Conservation (phyloP, 2,797 vertebrate genomes). For the Crocidura indochinensis region DNA sequence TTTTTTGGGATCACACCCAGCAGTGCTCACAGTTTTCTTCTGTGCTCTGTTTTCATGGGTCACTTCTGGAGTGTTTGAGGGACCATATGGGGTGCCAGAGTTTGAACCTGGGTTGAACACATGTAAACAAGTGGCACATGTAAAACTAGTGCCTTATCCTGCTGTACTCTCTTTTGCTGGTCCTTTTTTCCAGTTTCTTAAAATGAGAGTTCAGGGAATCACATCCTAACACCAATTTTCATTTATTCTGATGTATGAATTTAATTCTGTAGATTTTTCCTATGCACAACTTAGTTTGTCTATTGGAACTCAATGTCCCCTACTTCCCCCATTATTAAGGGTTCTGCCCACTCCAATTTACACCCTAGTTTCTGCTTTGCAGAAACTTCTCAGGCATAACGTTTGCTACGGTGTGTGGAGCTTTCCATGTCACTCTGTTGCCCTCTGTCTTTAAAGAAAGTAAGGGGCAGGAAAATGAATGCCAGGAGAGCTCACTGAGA, state of each 20-base stretch:
- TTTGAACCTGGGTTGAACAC: no score
- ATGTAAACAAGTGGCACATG: no score
- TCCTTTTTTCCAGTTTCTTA: no score
- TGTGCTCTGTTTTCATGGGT: no score
- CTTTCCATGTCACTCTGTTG: slow-evolving; percentile 67
- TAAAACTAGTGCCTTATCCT: no score
- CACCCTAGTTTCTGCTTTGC: neutral
- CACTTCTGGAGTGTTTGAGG: no score
- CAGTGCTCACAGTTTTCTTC: no score
- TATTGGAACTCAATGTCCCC: slow-evolving; percentile 32
- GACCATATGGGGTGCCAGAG: no score
- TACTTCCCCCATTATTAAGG: neutral
- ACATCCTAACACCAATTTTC: neutral
- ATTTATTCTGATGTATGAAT: slow-evolving; percentile 40
- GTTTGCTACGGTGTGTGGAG: neutral
- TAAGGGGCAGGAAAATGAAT: slow-evolving; percentile 25
- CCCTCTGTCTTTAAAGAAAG: slow-evolving; percentile 72
- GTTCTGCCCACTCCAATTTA: neutral
- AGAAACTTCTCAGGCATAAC: neutral
- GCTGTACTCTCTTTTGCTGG: no score
- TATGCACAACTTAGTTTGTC: neutral
- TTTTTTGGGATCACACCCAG: no score
- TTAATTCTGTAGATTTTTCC: slow-evolving; percentile 1
- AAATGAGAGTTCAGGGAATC: no score
- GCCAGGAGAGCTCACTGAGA: neutral